These are phyloP conservation scores for Spatulosminthurus flaviceps DNA, from an alignment of 2,888 invertebrate species.

Conservation along the genomic window DNA sequence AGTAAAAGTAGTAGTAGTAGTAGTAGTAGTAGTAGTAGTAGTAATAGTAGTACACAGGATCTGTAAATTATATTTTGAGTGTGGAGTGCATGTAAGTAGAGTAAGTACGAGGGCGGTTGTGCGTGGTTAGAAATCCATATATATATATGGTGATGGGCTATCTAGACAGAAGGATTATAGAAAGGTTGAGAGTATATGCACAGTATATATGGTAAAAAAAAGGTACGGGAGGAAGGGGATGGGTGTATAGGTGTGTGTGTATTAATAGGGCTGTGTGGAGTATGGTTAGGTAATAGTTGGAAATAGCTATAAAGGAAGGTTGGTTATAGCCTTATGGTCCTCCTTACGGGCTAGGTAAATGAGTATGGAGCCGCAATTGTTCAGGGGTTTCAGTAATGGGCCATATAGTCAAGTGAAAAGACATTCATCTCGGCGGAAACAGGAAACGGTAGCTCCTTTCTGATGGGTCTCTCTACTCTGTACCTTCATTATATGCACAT, in stretches of 20 bases:
- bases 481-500: constrained; percentile 60
- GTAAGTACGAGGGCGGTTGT: constrained; percentile 20
- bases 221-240: too few relatives aligned
- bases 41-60: neutral
- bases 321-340: neutral
- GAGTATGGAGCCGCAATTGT: constrained; percentile 51
- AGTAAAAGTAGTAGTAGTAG: too few relatives aligned
- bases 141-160: too few relatives aligned
- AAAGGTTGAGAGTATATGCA: too few relatives aligned
- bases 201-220: too few relatives aligned
- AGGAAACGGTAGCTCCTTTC: constrained; percentile 62
- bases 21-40: too few relatives aligned
- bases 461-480: constrained; percentile 57
- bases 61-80: constrained; percentile 13
- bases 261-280: too few relatives aligned
- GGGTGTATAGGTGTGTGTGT: too few relatives aligned
- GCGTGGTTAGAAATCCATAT: too few relatives aligned
- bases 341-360: constrained; percentile 45
- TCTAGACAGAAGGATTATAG: constrained; percentile 9
- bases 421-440: constrained; percentile 63
- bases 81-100: constrained; percentile 7
- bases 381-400: constrained; percentile 54
- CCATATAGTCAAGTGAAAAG: constrained; percentile 57
- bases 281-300: too few relatives aligned
- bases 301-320: too few relatives aligned